A percentile compares a stretch with the other conserved stretches of the same genome.
Evolutionary conservation across 2,888 invertebrate genomes (phyloP).

Genomic region (Glyphotaelius pellucidus): DNA sequence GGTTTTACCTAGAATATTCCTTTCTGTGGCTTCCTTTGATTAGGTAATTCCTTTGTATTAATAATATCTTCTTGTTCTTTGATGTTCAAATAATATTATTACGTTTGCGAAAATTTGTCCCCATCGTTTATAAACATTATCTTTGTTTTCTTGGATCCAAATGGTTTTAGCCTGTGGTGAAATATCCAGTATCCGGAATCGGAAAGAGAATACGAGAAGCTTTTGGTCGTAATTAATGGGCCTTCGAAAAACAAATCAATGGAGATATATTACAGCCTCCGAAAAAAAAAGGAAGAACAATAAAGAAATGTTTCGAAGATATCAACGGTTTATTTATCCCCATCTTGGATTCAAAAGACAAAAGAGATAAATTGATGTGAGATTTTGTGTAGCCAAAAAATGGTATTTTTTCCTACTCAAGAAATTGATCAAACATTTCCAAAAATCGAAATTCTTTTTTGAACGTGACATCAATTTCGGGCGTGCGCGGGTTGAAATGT

Average conservation of each 20-base stretch:
- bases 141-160: background rate
- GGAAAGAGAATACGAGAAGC: background rate
- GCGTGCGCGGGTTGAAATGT: too few relatives aligned
- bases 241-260: background rate
- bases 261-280: background rate
- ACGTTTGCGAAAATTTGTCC: background rate
- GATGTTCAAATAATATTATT: background rate
- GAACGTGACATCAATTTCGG: too few relatives aligned
- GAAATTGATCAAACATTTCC: too few relatives aligned
- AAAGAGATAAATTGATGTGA: too few relatives aligned
- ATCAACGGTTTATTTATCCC: too few relatives aligned
- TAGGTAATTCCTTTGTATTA: background rate
- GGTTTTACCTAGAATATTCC: background rate
- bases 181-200: too few relatives aligned
- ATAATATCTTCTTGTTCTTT: background rate
- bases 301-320: background rate
- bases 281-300: background rate
- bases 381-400: too few relatives aligned
- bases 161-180: background rate
- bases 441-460: too few relatives aligned
- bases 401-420: too few relatives aligned
- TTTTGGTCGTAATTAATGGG: background rate
- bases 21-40: background rate
- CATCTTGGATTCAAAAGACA: too few relatives aligned
- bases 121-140: background rate